A percentile compares a stretch with the other conserved stretches of the same genome.
Evolutionary conservation across 1,140 invertebrate genomes (phyloP).

Genomic region (Lepidotrigona ventralis): DNA sequence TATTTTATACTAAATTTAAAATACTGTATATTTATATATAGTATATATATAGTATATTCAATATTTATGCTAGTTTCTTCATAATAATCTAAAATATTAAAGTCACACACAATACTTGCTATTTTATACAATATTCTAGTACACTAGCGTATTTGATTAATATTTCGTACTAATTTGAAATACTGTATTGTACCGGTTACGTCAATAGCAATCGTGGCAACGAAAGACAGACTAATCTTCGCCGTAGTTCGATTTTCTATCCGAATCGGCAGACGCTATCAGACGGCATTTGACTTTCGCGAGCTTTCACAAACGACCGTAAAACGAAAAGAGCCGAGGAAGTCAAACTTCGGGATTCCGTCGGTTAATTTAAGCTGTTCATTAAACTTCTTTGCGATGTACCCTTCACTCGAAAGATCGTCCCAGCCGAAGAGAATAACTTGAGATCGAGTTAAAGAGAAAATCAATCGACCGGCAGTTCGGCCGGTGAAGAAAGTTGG

Average conservation of each 20-base stretch:
- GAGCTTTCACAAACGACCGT: neutral
- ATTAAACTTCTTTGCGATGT: conserved; percentile 21
- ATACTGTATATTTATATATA: too few relatives aligned
- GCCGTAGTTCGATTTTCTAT: neutral
- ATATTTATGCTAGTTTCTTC: too few relatives aligned
- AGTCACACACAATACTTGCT: too few relatives aligned
- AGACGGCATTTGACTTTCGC: neutral
- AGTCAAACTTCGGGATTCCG: neutral
- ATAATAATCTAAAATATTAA: too few relatives aligned
- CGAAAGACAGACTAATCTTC: neutral
- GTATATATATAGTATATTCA: too few relatives aligned
- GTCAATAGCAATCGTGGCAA: neutral
- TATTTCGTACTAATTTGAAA: too few relatives aligned
- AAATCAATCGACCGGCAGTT: conserved; percentile 58
- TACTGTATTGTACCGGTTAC: neutral
- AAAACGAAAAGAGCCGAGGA: neutral
- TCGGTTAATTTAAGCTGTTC: conserved; percentile 20
- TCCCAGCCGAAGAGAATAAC: conserved; percentile 37
- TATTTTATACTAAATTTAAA: too few relatives aligned
- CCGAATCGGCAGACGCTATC: neutral
- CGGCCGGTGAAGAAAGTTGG: conserved; percentile 31
- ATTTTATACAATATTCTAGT: too few relatives aligned
- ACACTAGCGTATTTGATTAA: too few relatives aligned
- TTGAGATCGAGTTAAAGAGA: conserved; percentile 57
- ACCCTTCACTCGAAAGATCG: neutral